Evolutionary conservation across 2,113 vertebrate genomes (phyloP), one percentile per base, ranked within the genome.

Genomic region (Burhinus oedicnemus): DNA sequence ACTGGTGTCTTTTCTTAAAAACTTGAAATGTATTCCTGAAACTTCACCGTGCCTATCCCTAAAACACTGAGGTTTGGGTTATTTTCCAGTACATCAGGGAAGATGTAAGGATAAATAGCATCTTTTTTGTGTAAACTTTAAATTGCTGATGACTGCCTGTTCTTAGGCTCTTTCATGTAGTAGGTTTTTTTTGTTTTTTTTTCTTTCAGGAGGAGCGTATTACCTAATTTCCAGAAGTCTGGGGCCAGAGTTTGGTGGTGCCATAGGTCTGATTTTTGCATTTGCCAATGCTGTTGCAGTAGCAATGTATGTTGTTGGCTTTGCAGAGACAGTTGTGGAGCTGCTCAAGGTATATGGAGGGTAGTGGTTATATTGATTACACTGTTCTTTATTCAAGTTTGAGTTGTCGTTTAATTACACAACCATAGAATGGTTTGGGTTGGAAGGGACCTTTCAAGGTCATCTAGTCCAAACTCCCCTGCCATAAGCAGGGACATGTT

Each of bases 231-330:
- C 99, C 14, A 98, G 99, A 98, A 99, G 99, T 98, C 97, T 99
- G 87, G 99, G 99, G 17, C 99, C 99, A 45, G 99, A 99, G 97
- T 99, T 99, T 70, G 99, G 99, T 64, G 99, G 99, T 15, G 99
- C 99, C 14, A 99, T 99, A 77, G 99, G 99, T 70, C 97, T 99
- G 12, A 99, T 99, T 81, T 99, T 99, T 83, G 99, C 99, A 70
- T 99, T 99, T 94, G 99, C 99, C 87, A 99, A 99, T 86, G 99
- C 99, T 38, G 99, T 99, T 85, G 99, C 99, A 40, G 99, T 99
- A 47, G 99, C 99, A 95, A 99, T 99, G 99, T 99, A 99, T 66
- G 99, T 99, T 80, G 99, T 99, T 96, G 99, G 99, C 85, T 99
- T 99, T 96, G 99, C 99, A 64, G 99, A 99, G 95, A 99, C 99